Evolutionary conservation across 30 jellyfish, hydroid and myxozoan species (phyloP), one percentile per base, ranked within the genome.

Genomic region (Catostylus mosaicus): DNA sequence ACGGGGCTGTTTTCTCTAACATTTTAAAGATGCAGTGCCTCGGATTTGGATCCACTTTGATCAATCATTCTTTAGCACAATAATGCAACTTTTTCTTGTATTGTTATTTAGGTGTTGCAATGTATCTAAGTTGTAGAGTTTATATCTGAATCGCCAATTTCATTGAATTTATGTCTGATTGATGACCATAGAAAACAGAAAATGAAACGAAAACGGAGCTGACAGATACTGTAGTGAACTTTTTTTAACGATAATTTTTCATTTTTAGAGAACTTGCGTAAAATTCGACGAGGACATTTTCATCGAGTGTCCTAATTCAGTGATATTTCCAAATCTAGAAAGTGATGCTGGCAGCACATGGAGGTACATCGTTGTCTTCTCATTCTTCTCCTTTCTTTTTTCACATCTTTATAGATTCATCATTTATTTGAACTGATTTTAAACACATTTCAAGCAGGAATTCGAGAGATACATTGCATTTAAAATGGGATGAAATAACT

Each of bases 341-440:
- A 40, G 45, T 10, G 89, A 79, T 23, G 36, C 63, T 43, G 89
- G 89, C 11, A 79, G 89, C 68, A 27, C 89, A 1, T 79, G 67
- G 82, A 79, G 89, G 89, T 79, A 38, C 7, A 67, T 36, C 24
- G 33, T 37, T 40, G 29, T 23, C 23, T 22, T 29, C 33, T 64
- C 50, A 8, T 22, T 4, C 26, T 26, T 56, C 24, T 56, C 19
- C 7, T n/a, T 35, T 61, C 74, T 61, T 61, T 26, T 61, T 61
- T 54, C n/a, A 19, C n/a, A 54, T 18, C n/a, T 54, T n/a, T n/a
- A n/a, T n/a, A n/a, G n/a, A n/a, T n/a, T n/a, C n/a, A n/a, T n/a
- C 22, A 8, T 62, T 16, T 26, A 12, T 31, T 65, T 22, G 46
- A 24, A 7, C 40, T 32, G 19, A 2, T 12, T 61, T 61, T 61